These are phyloP conservation scores for Alaudala cheleensis DNA, from an alignment of 2,113 vertebrate genomes.

Conservation along the genomic window DNA sequence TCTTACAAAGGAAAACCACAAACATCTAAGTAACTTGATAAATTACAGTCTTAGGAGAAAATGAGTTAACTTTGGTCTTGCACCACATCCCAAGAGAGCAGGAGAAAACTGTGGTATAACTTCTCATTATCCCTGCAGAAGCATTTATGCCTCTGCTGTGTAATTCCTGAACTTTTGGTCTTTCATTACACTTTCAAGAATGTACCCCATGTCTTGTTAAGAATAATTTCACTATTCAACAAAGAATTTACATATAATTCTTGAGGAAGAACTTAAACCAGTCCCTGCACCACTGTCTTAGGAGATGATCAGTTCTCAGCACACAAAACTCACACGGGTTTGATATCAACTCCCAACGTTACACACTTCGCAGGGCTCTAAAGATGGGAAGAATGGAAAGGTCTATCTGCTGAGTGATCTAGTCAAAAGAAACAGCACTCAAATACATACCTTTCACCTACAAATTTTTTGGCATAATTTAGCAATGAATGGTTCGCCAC, in stretches of 20 bases:
- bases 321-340: neutral
- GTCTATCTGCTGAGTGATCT: neutral
- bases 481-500: neutral
- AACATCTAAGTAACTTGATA: constrained; percentile 3
- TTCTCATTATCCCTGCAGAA: neutral
- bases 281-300: neutral
- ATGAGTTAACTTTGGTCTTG: neutral
- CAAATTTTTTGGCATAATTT: neutral
- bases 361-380: too few species aligned
- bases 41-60: constrained; percentile 32
- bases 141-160: neutral
- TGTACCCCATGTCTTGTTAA: neutral
- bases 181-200: neutral
- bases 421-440: neutral
- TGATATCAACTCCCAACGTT: neutral
- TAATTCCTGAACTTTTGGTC: neutral
- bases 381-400: neutral
- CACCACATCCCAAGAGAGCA: neutral
- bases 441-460: neutral
- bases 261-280: neutral
- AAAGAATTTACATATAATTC: neutral
- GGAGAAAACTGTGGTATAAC: neutral
- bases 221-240: neutral
- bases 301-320: neutral
- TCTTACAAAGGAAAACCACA: constrained; percentile 30